Base-by-base conservation (phyloP, 2,888 invertebrate genomes). In the Digitonthophagus gazella region DNA sequence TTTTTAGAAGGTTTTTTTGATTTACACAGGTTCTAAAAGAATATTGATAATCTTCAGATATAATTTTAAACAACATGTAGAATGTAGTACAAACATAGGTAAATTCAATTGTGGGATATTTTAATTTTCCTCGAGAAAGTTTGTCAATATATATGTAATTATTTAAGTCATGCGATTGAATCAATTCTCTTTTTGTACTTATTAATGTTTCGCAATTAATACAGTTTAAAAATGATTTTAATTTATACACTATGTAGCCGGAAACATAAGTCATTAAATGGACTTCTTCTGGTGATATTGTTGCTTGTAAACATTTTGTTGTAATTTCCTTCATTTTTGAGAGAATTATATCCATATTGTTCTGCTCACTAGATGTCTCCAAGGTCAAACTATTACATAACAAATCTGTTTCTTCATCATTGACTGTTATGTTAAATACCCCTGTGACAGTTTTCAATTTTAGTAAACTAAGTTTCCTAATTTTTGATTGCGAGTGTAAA, bases 101-200 rank as follows among this genome's bases (percentile, higher is more conserved):
- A 15, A 57, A 57, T 57, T 14, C 15, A 4, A 8, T 4, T 4
- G 57, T 57, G 8, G 57, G 57, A 8, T 57, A 57, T 57, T 57
- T 57, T 57, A 57, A 57, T 57, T 57, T 57, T 57, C 57, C 57
- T 57, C 57, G 14, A 3, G 57, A 57, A 3, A 15, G 4, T 57
- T 57, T 57, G 8, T 57, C 57, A 4, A 57, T 57, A 57, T 57
- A 57, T 16, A 58, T 18, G 3, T 58, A 58, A 6, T 11, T 58
- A 58, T 6, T 18, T 58, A 18, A 8, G 8, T 16, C 6, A 8
- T 58, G 1, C n/a, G 58, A 14, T 16, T 58, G 16, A 16, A 58
- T 58, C 18, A 58, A 58, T 11, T 58, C 58, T 58, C 18, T 58
- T 8, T 58, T 18, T 58, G 58, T 58, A 3, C 16, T 16, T 58